These are phyloP conservation scores for Tachuris rubrigastra DNA, from an alignment of 2,113 vertebrate species.

Conservation along the genomic window DNA sequence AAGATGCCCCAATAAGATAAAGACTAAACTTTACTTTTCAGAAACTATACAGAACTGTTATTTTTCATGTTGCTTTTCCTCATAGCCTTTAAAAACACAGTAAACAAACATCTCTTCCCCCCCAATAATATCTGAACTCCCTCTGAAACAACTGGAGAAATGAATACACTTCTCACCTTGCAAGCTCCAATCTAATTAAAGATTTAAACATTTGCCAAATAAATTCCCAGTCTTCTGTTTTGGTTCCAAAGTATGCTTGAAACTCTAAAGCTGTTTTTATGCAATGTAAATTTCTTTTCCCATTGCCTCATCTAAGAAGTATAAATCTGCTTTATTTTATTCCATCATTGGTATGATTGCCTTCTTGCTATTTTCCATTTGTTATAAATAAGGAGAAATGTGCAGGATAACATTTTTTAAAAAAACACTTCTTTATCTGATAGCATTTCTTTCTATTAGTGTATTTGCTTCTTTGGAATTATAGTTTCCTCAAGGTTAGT, in stretches of 20 bases:
- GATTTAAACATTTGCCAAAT: background rate
- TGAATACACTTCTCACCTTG: background rate
- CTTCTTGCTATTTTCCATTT: background rate
- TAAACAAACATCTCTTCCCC: background rate
- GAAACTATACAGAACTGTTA: background rate
- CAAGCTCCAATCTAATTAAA: background rate
- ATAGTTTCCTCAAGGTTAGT: background rate
- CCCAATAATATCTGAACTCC: background rate
- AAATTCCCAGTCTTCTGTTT: background rate
- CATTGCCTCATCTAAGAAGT: background rate
- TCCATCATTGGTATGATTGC: background rate
- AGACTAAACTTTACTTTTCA: background rate
- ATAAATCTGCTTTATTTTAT: background rate
- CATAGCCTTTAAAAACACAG: background rate
- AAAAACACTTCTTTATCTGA: background rate
- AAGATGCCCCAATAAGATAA: background rate
- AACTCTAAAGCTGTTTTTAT: background rate
- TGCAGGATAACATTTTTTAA: background rate
- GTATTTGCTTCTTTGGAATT: background rate
- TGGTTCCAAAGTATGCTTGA: background rate
- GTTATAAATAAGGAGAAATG: background rate
- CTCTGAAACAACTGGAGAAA: background rate
- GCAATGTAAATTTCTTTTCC: background rate
- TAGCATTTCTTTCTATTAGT: background rate
- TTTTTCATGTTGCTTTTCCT: background rate